Evolutionary conservation across 2,888 invertebrate species (phyloP).

Genomic region (Eustalomyia histrio): DNA sequence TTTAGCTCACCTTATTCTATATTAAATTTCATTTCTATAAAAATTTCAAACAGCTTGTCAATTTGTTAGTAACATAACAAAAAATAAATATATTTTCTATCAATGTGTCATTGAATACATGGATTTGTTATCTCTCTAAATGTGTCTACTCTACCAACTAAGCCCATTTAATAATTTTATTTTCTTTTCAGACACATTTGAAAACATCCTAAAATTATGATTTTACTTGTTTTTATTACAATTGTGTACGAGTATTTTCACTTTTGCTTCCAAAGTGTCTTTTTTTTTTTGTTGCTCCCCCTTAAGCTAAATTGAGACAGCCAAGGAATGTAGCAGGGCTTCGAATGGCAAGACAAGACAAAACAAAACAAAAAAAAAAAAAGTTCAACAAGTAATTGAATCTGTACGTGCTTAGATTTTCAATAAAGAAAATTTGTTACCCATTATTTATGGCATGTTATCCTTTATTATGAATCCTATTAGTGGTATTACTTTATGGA

Average conservation of each 20-base stretch:
- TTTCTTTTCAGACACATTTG: conserved; percentile 4
- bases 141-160: neutral
- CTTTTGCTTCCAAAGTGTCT: conserved; percentile 13
- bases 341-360: neutral
- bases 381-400: conserved; percentile 75
- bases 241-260: conserved; percentile 41
- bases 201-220: conserved; percentile 52
- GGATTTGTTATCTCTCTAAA: neutral
- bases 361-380: conserved; percentile 36
- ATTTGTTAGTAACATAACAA: conserved; percentile 20
- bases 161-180: conserved; percentile 51
- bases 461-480: conserved; percentile 70
- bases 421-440: conserved; percentile 67
- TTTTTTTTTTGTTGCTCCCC: neutral
- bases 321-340: neutral
- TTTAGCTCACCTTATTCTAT: neutral
- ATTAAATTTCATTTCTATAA: conserved; percentile 10
- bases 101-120: neutral
- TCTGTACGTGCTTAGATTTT: conserved; percentile 73
- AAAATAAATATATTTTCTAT: neutral
- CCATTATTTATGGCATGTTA: conserved; percentile 69
- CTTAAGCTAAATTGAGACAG: neutral
- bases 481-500: conserved; percentile 69
- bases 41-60: conserved; percentile 29
- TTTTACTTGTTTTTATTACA: conserved; percentile 61